A percentile compares a stretch with the other conserved stretches of the same genome.
Evolutionary conservation across 2,113 vertebrate species (phyloP).

Genomic region (Porphyrio hochstetteri): DNA sequence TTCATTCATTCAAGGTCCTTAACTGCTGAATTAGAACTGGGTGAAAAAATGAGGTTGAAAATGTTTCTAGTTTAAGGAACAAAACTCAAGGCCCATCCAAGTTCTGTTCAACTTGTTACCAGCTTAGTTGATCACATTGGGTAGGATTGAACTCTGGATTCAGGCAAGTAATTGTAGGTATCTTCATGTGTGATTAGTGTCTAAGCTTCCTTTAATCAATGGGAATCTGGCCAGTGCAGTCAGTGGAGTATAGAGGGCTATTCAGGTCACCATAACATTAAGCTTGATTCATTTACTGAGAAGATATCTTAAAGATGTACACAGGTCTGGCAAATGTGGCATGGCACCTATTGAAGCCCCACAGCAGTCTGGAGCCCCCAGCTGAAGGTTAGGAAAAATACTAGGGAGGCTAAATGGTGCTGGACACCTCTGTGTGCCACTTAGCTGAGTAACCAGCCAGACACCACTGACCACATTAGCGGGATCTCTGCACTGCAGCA

Average conservation of each 20-base stretch:
- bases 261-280: neutral
- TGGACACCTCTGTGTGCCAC: neutral
- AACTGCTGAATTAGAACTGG: neutral
- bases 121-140: neutral
- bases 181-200: constrained; percentile 11
- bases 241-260: neutral
- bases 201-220: constrained; percentile 15
- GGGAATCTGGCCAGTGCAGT: neutral
- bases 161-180: neutral
- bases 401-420: neutral
- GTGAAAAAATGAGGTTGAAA: neutral
- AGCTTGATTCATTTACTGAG: neutral
- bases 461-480: neutral
- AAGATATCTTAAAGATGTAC: neutral
- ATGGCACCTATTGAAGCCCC: neutral
- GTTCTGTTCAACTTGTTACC: neutral
- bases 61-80: neutral
- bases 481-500: neutral
- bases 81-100: neutral
- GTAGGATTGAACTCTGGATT: neutral
- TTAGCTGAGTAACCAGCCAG: neutral
- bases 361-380: neutral
- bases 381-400: neutral
- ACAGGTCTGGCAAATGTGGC: neutral
- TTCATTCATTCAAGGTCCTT: neutral